Evolutionary conservation across 2,797 vertebrate genomes (phyloP), one percentile per base, ranked within the genome.

Genomic region (Micropoecilia bifurca): DNA sequence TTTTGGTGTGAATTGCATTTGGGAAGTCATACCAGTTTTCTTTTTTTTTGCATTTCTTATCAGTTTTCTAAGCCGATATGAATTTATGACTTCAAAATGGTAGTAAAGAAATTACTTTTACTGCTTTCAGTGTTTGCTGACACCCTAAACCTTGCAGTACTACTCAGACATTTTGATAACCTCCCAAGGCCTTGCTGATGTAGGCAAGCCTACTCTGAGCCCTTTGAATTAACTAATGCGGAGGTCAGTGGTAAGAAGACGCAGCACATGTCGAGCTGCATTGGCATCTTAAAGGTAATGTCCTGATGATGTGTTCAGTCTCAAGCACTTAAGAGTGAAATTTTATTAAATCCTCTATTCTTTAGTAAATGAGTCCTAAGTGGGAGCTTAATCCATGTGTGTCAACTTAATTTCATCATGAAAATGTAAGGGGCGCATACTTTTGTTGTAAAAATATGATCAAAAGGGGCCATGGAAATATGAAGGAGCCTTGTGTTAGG

Each of bases 401-500:
- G 81, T 81, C 80, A 76, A 87, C 80, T 87, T 82, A 39, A 74
- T 87, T 88, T 89, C 84, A 88, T 87, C 87, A 87, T 85, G 80
- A 88, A 90, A 90, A 86, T 89, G 90, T 91, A 91, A 91, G 85
- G 81, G 74, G 82, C 78, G 77, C 79, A 77, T 84, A 79, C 87
- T 90, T 89, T 83, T 78, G 85, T 86, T 78, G 81, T 91, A 90
- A 93, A 66, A 93, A 92, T 90, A 91, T 81, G 85, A 90, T 89
- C 83, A 45, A 80, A 78, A 77, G 87, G 91, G 91, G 85, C 89
- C 86, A 74, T 80, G 74, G 82, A 87, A 76, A 82, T 85, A 91
- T 88, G 92, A 92, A 91, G 89, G 92, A 94, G 91, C 88, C 90
- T 91, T 89, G 90, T 94, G 94, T 93, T 91, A 93, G 86, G 91